These are phyloP conservation scores for Anticlea derivata DNA, from an alignment of 2,888 invertebrate species.

Conservation along the genomic window DNA sequence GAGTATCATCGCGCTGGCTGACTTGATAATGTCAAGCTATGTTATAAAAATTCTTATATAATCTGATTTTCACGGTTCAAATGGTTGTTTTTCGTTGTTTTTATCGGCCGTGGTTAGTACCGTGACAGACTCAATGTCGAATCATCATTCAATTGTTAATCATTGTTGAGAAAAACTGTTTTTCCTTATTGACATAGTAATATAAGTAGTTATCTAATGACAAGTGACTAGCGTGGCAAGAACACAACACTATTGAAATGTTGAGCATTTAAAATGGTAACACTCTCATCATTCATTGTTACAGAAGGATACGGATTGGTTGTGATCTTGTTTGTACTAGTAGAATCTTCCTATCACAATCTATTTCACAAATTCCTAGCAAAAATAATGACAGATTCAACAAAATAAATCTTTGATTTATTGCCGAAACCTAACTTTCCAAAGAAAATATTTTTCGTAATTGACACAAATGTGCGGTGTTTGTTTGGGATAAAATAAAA, in stretches of 20 bases:
- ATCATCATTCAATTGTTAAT: slow-evolving; percentile 41
- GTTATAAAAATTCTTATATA: slow-evolving; percentile 73
- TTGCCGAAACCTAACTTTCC: no score
- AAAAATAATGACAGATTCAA: no score
- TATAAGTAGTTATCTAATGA: no score
- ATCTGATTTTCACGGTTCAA: slow-evolving; percentile 67
- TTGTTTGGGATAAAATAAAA: slow-evolving; percentile 20
- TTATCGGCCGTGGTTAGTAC: slow-evolving; percentile 62
- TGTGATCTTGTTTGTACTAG: no score
- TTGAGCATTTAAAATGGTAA: no score
- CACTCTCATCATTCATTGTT: no score
- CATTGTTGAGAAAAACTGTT: slow-evolving; percentile 48
- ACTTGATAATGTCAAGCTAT: slow-evolving; percentile 57
- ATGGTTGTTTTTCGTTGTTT: slow-evolving; percentile 48
- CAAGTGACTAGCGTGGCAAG: no score
- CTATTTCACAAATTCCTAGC: no score
- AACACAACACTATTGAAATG: no score
- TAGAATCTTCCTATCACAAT: no score
- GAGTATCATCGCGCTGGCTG: slow-evolving; percentile 42
- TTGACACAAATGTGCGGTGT: slow-evolving; percentile 12
- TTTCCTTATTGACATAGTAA: slow-evolving; percentile 26
- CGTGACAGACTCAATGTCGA: slow-evolving; percentile 67
- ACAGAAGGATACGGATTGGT: no score
- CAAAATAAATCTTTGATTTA: no score
- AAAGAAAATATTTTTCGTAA: slow-evolving; percentile 12